phyloP scores from a whole-genome alignment of 2,888 invertebrate genomes.

The Listrodromus nycthemerus region DNA sequence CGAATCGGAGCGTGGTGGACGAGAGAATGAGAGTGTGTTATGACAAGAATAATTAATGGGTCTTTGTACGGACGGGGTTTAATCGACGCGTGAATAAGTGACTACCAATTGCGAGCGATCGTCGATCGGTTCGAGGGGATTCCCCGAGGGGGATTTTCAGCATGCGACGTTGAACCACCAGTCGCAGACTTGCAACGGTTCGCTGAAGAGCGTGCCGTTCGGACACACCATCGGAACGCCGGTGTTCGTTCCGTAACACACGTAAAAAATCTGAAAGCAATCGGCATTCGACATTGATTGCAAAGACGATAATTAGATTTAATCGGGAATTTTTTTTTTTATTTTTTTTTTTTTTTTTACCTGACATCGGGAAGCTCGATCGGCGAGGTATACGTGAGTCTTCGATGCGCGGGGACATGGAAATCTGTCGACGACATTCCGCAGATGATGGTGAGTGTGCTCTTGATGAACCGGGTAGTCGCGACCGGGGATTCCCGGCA shows the following conservation, averaged over 20 bases:
- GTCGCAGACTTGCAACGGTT: conserved; percentile 80
- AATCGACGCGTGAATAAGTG: conserved; percentile 28
- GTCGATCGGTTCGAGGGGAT: background rate
- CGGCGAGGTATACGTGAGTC: conserved; percentile 77
- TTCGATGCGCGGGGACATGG: conserved; percentile 72
- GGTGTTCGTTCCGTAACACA: conserved; percentile 79
- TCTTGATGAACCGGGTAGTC: conserved; percentile 77
- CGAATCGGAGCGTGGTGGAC: conserved; percentile 19
- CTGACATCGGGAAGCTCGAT: conserved; percentile 79
- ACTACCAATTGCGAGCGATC: conserved; percentile 17
- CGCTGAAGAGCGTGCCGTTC: conserved; percentile 81
- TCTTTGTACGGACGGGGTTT: conserved; percentile 25
- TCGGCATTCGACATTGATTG: no score
- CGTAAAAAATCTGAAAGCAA: conserved; percentile 77
- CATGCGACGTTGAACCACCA: conserved; percentile 82
- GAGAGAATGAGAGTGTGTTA: conserved; percentile 20
- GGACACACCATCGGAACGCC: conserved; percentile 81
- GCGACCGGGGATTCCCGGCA: conserved; percentile 77
- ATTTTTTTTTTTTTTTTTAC: conserved; percentile 66
- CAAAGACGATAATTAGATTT: no score
- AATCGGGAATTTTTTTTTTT: background rate
- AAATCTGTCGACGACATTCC: conserved; percentile 71
- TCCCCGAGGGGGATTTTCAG: conserved; percentile 48
- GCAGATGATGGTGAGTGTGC: conserved; percentile 68
- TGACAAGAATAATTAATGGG: conserved; percentile 33